Base-by-base conservation (phyloP, 2,888 invertebrate genomes). In the Agriotes lineatus region DNA sequence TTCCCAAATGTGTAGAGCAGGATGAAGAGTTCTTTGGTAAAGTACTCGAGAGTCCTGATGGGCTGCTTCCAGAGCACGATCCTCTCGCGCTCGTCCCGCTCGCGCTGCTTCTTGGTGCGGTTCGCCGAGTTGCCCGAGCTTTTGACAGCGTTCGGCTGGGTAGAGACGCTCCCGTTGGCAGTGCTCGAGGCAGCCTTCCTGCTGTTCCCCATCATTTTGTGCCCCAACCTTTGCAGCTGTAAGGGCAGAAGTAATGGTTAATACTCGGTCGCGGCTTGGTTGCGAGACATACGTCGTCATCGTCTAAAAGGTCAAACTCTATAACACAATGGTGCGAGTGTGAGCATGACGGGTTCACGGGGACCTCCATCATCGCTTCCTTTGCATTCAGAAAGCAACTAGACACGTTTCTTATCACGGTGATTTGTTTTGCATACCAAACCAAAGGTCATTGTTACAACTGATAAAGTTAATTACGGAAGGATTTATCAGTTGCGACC, bases 1-100 rank as follows among this genome's bases (percentile, higher is more conserved):
- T 82, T 84, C 74, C 87, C 86, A 81, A 88, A 88, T 57, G 86
- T 87, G 74, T 85, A 87, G 77, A 89, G 84, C 77, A 93, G 86
- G 79, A 90, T 87, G 67, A 88, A 84, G 73, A 92, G 85, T 87
- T 96, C 96, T 79, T 89, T 88, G 78, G 88, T 84, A 85, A 93
- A 95, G 85, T 94, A 96, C 81, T 93, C 91, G 68, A 94, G 80
- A 1, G 96, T 96, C 78, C 87, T 88, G 70, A 95, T 76, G 6
- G 96, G 96, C 77, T 89, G 88, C 80, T 91, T 89, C 95, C 95
- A 95, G 73, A 96, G 84, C 72, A 96, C 94, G 73, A 95, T 81
- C 72, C 85, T 78, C 84, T 90, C 84, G 78, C 90, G 83, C 84
- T 93, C 92, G 82, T 88, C 81, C 78, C 84, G 84, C 71, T 88